A percentile compares a stretch with the other conserved stretches of the same genome.
These are phyloP conservation scores for Caradrina kadenii DNA, from an alignment of 2,888 invertebrate species.

Conservation along the genomic window DNA sequence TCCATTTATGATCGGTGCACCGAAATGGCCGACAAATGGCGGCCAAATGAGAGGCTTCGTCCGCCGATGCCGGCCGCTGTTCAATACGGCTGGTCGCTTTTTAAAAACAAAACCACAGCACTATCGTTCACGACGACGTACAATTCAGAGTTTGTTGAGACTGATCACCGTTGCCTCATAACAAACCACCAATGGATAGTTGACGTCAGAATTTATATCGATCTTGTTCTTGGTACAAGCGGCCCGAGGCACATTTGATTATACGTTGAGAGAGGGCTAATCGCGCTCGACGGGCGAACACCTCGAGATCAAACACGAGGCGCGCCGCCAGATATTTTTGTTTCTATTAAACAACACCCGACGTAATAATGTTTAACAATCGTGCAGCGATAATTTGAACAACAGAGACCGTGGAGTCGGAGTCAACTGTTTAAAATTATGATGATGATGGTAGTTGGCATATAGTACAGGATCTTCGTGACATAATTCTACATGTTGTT, in stretches of 20 bases:
- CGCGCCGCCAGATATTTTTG: slow-evolving; percentile 91
- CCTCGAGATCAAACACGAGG: slow-evolving; percentile 91
- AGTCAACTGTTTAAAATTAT: background rate
- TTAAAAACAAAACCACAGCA: slow-evolving; percentile 67
- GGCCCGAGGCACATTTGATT: slow-evolving; percentile 90
- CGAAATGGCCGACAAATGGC: slow-evolving; percentile 91
- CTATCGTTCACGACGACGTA: slow-evolving; percentile 29
- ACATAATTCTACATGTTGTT: background rate
- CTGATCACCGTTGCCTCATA: slow-evolving; percentile 8
- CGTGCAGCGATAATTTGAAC: slow-evolving; percentile 90
- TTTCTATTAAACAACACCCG: slow-evolving; percentile 91
- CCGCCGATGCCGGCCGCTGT: slow-evolving; percentile 84
- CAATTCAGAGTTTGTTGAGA: slow-evolving; percentile 57
- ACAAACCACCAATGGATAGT: slow-evolving; percentile 70
- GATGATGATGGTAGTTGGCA: background rate
- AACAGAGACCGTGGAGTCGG: slow-evolving; percentile 72
- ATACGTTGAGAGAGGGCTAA: slow-evolving; percentile 90
- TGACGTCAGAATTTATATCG: slow-evolving; percentile 47
- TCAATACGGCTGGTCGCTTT: slow-evolving; percentile 80
- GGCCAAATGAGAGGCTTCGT: slow-evolving; percentile 90
- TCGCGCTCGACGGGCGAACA: slow-evolving; percentile 90
- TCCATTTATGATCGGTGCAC: slow-evolving; percentile 90
- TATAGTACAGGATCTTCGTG: background rate
- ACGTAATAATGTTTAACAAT: slow-evolving; percentile 91
- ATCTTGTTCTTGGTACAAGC: slow-evolving; percentile 70